Base-by-base conservation (phyloP, 2,113 vertebrate species). In the Dasyornis broadbenti region DNA sequence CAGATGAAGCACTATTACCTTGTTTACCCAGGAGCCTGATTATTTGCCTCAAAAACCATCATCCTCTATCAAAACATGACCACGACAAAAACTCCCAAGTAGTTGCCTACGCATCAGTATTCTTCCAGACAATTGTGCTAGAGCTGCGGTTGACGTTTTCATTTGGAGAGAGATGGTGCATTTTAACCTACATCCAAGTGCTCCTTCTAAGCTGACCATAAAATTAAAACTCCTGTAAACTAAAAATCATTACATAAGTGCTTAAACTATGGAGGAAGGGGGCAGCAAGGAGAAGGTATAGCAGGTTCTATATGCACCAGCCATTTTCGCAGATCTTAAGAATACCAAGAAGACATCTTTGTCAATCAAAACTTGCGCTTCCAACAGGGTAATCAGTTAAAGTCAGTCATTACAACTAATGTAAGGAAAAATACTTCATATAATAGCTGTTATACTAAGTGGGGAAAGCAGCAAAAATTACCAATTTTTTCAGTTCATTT, bases 401-500 rank as follows among this genome's bases (percentile, higher is more conserved):
- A 97, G 88, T 73, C 90, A 91, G 44, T 52, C 31, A 30, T 97
- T 92, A 95, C 73, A 95, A 86, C 47, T 95, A 87, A 71, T 75
- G 86, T 81, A 95, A 94, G 90, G 44, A 94, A 96, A 96, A 96
- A 95, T 49, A 19, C 40, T 82, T 82, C 68, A 66, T 92, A 92
- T 94, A 97, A 97, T 96, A 97, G 94, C 77, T 94, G 53, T 92
- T 97, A 85, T 15, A 82, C 89, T 95, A 97, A 97, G 86, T 84
- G 31, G 37, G 69, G 37, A 97, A 97, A 91, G 91, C 68, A 96
- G 83, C 52, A 97, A 97, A 97, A 97, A 96, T 85, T 95, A 96
- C 73, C 45, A 42, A 94, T 96, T 98, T 96, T 97, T 96, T 95
- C 97, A 97, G 93, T 73, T 97, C 97, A 97, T 98, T 98, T 98